These are phyloP conservation scores for Sterrhoptilus dennistouni DNA, from an alignment of 2,113 vertebrate genomes.

Conservation along the genomic window DNA sequence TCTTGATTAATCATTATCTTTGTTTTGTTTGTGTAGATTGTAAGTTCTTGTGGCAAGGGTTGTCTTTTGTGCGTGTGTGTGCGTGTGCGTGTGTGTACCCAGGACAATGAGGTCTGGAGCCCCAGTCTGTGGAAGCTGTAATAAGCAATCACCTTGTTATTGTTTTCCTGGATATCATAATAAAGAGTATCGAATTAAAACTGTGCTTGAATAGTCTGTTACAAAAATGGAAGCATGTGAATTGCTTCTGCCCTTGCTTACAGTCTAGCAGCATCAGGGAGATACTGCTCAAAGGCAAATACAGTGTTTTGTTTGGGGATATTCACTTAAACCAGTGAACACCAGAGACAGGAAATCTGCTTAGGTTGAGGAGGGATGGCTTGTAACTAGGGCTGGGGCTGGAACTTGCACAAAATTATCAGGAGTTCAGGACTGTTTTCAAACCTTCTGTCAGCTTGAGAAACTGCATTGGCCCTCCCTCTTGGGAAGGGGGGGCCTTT, in stretches of 20 bases:
- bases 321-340: background rate
- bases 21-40: constrained; percentile 40
- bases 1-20: constrained; percentile 16
- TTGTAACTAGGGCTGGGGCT: background rate
- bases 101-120: constrained; percentile 7
- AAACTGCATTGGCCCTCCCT: background rate
- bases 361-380: background rate
- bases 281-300: background rate
- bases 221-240: background rate
- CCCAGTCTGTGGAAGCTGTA: constrained; percentile 38
- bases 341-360: background rate
- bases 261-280: background rate
- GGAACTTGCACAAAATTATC: background rate
- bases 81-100: background rate
- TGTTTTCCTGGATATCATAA: constrained; percentile 57
- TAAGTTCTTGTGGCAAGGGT: constrained; percentile 45
- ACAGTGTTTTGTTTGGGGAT: background rate
- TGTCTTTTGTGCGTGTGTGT: background rate
- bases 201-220: constrained; percentile 47
- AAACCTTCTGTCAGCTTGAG: background rate
- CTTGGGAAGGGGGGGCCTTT: background rate
- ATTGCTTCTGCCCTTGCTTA: background rate
- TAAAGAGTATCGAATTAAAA: constrained; percentile 48
- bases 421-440: background rate
- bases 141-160: constrained; percentile 52